Evolutionary conservation across 92 coral and sea anemone species (phyloP), one percentile per base, ranked within the genome.

Genomic region (Porites evermanni): DNA sequence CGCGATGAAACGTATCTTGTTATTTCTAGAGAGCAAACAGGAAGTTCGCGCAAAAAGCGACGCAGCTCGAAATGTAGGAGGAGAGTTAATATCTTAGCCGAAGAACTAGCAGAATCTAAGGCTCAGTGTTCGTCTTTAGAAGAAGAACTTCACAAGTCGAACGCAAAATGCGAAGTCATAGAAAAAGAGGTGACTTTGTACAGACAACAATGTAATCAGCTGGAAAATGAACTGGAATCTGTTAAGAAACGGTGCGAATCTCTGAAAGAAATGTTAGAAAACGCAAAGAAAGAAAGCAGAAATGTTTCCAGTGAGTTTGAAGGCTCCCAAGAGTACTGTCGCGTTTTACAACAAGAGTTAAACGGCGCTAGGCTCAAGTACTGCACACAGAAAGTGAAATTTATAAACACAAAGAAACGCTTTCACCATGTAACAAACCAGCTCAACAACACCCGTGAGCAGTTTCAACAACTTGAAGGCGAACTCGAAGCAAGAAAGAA

Each of bases 351-450:
- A 72, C 92, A 96, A 81, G 99, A 96, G 67, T 85, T 96, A 7
- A 96, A 96, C 89, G 87, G 93, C 20, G 92, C 99, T 44, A 95
- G 95, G 59, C 94, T 96, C 79, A 96, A 95, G 76, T 96, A 89
- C 38, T 96, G 99, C 58, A 94, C 98, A 2, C 98, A 96, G 77
- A 96, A 95, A 86, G 95, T 96, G 11, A 95, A 93, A 79, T 95
- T 96, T 29, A 91, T 93, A 14, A 96, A 96, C 87, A 96, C 99
- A 12, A 95, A 92, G 66, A 92, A 96, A 52, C 95, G 98, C 12
- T 96, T 96, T 38, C 87, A 85, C 8, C 78, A 82, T 16, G 91
- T 96, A 3, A 88, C 95, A 77, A 92, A 90, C 70, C 96, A 95
- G 64, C 92, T 96, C 10, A 87, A 85, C 58, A 65, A 54, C 58